phyloP scores from a whole-genome alignment of 2,797 vertebrate genomes.

The Silurus aristotelis region DNA sequence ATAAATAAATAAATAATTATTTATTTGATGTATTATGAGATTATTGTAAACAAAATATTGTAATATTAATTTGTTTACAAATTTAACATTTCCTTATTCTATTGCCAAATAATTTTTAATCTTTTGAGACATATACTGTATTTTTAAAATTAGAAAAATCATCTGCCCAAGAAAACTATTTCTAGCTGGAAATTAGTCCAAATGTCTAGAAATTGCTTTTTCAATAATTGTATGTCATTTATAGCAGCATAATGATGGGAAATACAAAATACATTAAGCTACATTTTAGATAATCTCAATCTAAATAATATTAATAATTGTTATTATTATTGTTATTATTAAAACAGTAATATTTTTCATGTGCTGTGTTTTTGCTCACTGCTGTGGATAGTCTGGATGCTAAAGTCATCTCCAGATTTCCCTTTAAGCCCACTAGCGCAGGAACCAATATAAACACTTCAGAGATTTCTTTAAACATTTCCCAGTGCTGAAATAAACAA shows the following conservation, averaged over 20 bases:
- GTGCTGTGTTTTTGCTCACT: conserved; percentile 70
- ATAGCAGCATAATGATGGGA: neutral
- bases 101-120: neutral
- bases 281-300: neutral
- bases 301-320: too few species aligned
- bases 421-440: conserved; percentile 89
- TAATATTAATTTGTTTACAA: neutral
- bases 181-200: neutral
- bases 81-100: neutral
- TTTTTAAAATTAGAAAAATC: neutral
- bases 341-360: neutral
- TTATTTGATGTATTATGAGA: neutral
- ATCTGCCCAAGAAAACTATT: neutral
- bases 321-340: neutral
- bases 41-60: too few species aligned
- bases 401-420: conserved; percentile 94
- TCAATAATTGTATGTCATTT: neutral
- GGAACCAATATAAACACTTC: conserved; percentile 90
- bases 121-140: neutral
- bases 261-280: neutral
- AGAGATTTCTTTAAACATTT: conserved; percentile 83
- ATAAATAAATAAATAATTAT: too few species aligned
- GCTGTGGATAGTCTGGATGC: conserved; percentile 91
- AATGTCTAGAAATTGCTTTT: neutral
- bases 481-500: conserved; percentile 83